Conservation (phyloP, 2,888 invertebrate genomes). For the Sesia apiformis region DNA sequence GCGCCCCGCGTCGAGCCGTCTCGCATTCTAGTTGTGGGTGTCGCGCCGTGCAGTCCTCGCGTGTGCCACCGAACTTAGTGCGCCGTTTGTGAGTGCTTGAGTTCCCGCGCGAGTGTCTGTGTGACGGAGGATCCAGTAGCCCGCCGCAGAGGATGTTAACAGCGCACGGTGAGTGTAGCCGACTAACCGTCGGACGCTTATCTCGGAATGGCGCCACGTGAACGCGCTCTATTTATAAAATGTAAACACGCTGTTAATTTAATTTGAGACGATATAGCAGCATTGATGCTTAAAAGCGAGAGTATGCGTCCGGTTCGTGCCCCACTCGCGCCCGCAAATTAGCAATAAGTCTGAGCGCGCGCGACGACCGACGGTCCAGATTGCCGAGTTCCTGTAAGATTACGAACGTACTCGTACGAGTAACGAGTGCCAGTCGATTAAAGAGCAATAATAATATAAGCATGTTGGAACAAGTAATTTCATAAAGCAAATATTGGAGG, state of each 20-base stretch:
- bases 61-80: conserved; percentile 69
- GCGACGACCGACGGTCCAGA: conserved; percentile 52
- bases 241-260: conserved; percentile 69
- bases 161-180: conserved; percentile 67
- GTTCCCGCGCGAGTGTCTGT: conserved; percentile 69
- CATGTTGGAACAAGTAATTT: conserved; percentile 11
- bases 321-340: conserved; percentile 43
- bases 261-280: conserved; percentile 50
- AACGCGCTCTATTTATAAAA: conserved; percentile 69
- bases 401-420: conserved; percentile 31
- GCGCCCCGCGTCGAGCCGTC: conserved; percentile 60
- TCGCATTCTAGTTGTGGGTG: conserved; percentile 73
- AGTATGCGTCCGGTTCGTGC: conserved; percentile 42
- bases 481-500: conserved; percentile 25
- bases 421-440: conserved; percentile 12
- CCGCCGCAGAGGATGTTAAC: conserved; percentile 71
- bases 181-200: conserved; percentile 43
- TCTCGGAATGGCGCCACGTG: conserved; percentile 62
- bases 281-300: conserved; percentile 47
- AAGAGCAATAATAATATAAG: background rate
- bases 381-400: conserved; percentile 67
- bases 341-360: conserved; percentile 55
- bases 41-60: conserved; percentile 71
- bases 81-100: conserved; percentile 71
- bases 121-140: conserved; percentile 59